A percentile compares a stretch with the other conserved stretches of the same genome.
phyloP scores from a whole-genome alignment of 1,140 invertebrate genomes.

The Galendromus occidentalis region DNA sequence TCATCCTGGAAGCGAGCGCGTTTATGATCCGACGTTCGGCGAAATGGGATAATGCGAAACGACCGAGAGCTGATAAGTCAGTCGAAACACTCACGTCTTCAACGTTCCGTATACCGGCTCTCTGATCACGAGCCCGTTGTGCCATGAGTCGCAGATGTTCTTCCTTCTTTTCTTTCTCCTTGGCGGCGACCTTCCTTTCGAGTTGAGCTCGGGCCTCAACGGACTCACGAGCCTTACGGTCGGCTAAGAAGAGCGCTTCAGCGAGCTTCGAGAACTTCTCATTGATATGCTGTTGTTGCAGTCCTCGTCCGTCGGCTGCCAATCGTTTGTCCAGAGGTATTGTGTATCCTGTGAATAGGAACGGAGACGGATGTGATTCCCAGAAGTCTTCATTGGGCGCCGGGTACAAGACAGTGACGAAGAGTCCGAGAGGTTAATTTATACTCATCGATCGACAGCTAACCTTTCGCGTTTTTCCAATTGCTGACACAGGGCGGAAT shows the following conservation, averaged over 20 bases:
- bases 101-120: constrained; percentile 50
- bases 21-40: no score
- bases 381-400: no score
- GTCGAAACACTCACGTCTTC: constrained; percentile 22
- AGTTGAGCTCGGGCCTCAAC: constrained; percentile 88
- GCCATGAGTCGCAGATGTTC: constrained; percentile 77
- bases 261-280: constrained; percentile 98
- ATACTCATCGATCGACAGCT: no score
- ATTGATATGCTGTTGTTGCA: constrained; percentile 93
- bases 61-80: no score
- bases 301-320: constrained; percentile 86
- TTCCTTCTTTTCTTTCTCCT: constrained; percentile 97
- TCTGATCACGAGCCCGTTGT: constrained; percentile 80
- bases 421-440: no score
- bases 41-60: no score
- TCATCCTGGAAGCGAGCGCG: constrained; percentile 18
- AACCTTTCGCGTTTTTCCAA: constrained; percentile 96
- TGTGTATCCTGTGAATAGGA: constrained; percentile 42
- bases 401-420: no score
- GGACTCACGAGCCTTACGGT: constrained; percentile 77
- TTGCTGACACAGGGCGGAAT: constrained; percentile 98
- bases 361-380: no score
- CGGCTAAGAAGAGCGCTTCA: constrained; percentile 91
- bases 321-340: constrained; percentile 94
- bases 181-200: constrained; percentile 87